Conservation (phyloP, 2,888 invertebrate genomes). For the Trilocha varians region DNA sequence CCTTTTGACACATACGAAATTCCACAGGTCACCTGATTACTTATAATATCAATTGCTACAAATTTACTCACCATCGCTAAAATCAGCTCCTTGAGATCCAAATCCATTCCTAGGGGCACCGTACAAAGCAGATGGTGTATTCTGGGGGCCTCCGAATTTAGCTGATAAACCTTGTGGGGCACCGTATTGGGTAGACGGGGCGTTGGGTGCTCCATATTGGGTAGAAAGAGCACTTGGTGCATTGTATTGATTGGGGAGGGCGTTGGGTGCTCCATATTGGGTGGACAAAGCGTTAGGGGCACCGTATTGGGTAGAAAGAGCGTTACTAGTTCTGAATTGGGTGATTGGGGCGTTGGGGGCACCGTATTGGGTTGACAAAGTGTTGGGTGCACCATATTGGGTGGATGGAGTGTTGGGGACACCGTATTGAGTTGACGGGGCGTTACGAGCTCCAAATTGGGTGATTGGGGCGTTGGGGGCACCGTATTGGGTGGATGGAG, state of each 20-base stretch:
- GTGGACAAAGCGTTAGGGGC: constrained; percentile 29
- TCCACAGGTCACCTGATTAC: not conserved
- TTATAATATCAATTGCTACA: not conserved
- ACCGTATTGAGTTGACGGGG: constrained; percentile 6
- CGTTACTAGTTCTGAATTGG: constrained; percentile 11
- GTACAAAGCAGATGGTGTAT: constrained; percentile 31
- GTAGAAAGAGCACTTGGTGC: constrained; percentile 7
- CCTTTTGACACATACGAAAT: too few species aligned
- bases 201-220: constrained; percentile 5
- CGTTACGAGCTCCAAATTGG: too few species aligned
- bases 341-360: constrained; percentile 13
- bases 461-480: constrained; percentile 11
- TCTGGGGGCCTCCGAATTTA: constrained; percentile 16
- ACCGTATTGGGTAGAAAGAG: constrained; percentile 38
- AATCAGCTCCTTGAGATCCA: not conserved
- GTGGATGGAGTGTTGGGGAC: constrained; percentile 13
- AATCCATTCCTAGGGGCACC: constrained; percentile 34
- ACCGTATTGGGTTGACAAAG: constrained; percentile 20
- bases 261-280: constrained; percentile 12
- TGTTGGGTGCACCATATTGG: constrained; percentile 18
- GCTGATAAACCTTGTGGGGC: constrained; percentile 18
- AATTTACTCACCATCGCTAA: not conserved
- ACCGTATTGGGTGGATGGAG: constrained; percentile 10
- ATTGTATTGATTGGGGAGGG: too few species aligned
- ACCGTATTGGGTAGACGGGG: constrained; percentile 19